Conservation (phyloP, 2,888 invertebrate genomes). For the Dendrolimus houi region DNA sequence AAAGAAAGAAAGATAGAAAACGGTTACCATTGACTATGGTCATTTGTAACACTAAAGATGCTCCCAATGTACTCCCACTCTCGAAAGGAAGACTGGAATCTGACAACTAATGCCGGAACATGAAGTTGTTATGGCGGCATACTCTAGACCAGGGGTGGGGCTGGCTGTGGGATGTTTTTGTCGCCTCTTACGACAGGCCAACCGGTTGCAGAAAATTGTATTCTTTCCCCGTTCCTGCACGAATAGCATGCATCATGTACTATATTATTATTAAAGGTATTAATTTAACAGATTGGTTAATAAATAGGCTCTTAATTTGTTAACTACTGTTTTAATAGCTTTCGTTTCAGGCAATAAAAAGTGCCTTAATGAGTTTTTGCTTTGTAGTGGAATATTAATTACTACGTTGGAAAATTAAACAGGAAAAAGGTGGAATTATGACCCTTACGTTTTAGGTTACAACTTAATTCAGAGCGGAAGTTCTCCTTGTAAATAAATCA, state of each 20-base stretch:
- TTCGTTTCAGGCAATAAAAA: slow-evolving; percentile 6
- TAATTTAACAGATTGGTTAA: slow-evolving; percentile 5
- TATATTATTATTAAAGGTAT: not conserved
- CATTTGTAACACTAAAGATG: no score
- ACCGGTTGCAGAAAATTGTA: no score
- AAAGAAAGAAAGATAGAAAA: no score
- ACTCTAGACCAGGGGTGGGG: no score
- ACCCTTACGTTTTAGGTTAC: not conserved
- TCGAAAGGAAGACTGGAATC: no score
- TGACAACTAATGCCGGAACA: no score
- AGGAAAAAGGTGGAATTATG: not conserved
- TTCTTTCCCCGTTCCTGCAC: no score
- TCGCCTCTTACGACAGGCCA: no score
- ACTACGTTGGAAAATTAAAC: slow-evolving; percentile 2
- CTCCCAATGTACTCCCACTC: no score
- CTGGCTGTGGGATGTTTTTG: no score
- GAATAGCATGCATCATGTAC: not conserved
- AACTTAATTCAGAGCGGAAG: not conserved
- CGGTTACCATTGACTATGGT: no score
- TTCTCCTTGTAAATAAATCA: not conserved
- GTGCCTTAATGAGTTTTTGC: slow-evolving; percentile 5
- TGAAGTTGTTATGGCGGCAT: no score
- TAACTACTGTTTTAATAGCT: slow-evolving; percentile 1
- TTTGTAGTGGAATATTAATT: slow-evolving; percentile 5
- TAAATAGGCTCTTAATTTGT: slow-evolving; percentile 2